Evolutionary conservation across 2,113 vertebrate species (phyloP).

Genomic region (Taxidea taxus): DNA sequence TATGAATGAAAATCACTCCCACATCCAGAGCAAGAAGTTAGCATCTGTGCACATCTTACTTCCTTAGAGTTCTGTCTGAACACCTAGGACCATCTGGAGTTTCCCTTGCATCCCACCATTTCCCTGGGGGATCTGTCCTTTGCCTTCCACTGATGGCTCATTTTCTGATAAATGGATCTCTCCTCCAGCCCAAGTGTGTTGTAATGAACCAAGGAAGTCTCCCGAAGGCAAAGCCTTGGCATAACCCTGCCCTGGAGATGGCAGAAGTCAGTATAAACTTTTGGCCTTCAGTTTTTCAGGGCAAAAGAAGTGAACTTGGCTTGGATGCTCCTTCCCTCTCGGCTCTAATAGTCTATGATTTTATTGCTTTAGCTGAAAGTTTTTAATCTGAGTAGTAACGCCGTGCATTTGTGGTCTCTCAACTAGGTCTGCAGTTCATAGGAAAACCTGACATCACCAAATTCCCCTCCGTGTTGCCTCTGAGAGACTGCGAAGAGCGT

Average conservation of each 20-base stretch:
- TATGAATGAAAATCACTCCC: neutral
- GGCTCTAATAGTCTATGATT: neutral
- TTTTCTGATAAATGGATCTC: neutral
- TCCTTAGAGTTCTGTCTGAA: neutral
- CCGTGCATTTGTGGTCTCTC: neutral
- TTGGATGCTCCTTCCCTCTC: neutral
- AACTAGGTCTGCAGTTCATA: neutral
- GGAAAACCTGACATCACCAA: constrained; percentile 61
- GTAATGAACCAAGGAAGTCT: neutral
- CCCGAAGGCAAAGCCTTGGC: neutral
- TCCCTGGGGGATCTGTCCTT: neutral
- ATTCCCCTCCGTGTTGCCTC: constrained; percentile 13
- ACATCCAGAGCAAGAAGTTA: neutral
- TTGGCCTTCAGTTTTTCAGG: neutral
- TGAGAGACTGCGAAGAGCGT: neutral
- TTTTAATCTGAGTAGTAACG: neutral
- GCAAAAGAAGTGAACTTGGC: neutral
- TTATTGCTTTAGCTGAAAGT: neutral
- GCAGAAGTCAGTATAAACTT: neutral
- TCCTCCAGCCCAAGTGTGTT: neutral
- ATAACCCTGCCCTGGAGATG: neutral
- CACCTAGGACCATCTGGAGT: neutral
- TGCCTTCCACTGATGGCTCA: neutral
- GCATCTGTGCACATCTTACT: neutral
- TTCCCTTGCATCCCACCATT: neutral